Conservation (phyloP, 2,888 invertebrate species). For the Galerucella calmariensis region DNA sequence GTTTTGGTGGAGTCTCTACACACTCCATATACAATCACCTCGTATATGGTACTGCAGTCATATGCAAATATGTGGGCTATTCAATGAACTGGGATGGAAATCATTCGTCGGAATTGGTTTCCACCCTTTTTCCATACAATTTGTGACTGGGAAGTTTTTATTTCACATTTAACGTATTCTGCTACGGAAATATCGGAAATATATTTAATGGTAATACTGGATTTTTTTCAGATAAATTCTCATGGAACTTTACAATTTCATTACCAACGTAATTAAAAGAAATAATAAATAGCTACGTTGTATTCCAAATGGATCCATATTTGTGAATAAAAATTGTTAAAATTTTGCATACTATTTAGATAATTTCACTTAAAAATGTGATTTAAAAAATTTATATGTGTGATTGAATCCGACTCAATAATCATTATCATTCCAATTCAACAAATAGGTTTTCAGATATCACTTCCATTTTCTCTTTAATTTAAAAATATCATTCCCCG, state of each 20-base stretch:
- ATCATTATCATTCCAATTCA: too few species aligned
- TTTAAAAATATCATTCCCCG: too few species aligned
- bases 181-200: background rate
- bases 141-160: slow-evolving; percentile 2
- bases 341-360: too few species aligned
- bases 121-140: background rate
- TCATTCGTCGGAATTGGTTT: slow-evolving; percentile 1
- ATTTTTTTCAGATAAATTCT: too few species aligned
- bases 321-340: too few species aligned
- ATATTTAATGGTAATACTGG: background rate
- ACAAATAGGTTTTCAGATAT: too few species aligned
- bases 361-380: too few species aligned
- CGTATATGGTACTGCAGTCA: background rate
- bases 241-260: background rate
- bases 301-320: too few species aligned
- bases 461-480: too few species aligned
- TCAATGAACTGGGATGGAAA: background rate
- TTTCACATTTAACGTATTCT: background rate
- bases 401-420: too few species aligned
- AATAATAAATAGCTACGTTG: background rate
- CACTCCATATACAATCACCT: background rate
- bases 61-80: slow-evolving; percentile 1
- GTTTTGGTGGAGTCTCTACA: background rate
- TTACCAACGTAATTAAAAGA: background rate
- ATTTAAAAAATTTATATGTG: too few species aligned